These are phyloP conservation scores for Olivierus martensii DNA, from an alignment of 1,140 invertebrate genomes.

Conservation along the genomic window DNA sequence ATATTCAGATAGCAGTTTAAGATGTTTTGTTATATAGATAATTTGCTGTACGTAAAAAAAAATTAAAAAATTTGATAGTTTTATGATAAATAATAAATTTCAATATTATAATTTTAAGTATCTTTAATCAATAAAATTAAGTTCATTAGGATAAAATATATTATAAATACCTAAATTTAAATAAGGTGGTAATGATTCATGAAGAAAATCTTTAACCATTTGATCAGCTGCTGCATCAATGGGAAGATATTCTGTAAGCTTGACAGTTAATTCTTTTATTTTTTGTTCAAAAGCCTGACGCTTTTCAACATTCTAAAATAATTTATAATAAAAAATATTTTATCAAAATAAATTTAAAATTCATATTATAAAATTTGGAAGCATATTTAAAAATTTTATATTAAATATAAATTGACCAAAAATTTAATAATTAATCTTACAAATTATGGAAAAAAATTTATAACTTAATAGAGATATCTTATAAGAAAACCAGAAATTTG, in stretches of 20 bases:
- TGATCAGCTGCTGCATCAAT: constrained; percentile 73
- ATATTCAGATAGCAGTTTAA: too few relatives aligned
- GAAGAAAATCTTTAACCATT: constrained; percentile 64
- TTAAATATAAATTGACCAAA: too few relatives aligned
- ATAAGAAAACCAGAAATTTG: too few relatives aligned
- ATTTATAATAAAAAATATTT: background rate
- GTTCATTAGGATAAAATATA: background rate
- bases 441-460: too few relatives aligned
- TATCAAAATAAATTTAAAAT: background rate
- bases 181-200: constrained; percentile 69
- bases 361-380: background rate
- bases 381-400: too few relatives aligned
- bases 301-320: background rate
- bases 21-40: too few relatives aligned
- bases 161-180: background rate
- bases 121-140: background rate
- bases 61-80: background rate
- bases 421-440: too few relatives aligned
- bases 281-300: constrained; percentile 25
- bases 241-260: constrained; percentile 47
- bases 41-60: background rate
- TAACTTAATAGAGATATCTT: too few relatives aligned
- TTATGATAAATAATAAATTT: background rate
- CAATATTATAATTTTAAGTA: background rate
- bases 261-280: constrained; percentile 44